phyloP scores from a whole-genome alignment of 2,113 vertebrate species.

The Pteruthius melanotis region DNA sequence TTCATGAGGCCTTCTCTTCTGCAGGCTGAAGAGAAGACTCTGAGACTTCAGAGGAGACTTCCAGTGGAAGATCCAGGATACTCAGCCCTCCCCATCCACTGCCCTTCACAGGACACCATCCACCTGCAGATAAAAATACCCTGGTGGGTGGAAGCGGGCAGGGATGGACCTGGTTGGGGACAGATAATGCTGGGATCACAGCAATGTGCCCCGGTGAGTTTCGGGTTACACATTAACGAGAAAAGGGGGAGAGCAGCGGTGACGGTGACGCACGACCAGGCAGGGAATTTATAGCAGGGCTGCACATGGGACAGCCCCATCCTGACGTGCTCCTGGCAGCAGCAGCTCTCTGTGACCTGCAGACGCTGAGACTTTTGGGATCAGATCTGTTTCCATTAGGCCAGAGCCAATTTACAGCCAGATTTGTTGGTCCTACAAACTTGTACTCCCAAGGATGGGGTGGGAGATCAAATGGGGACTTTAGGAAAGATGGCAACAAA shows the following conservation, averaged over 20 bases:
- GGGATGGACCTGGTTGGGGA: background rate
- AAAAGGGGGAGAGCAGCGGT: fast-evolving
- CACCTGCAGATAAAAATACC: background rate
- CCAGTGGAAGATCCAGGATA: background rate
- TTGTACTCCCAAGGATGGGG: background rate
- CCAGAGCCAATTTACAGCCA: background rate
- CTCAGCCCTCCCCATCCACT: background rate
- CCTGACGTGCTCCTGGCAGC: background rate
- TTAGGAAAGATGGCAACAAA: background rate
- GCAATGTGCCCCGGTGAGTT: background rate
- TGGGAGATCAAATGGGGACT: background rate
- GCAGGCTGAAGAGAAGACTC: background rate
- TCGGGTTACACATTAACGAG: background rate
- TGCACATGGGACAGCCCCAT: background rate
- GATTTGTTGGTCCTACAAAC: background rate
- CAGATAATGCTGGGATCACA: background rate
- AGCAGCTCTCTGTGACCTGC: background rate
- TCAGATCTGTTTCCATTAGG: background rate
- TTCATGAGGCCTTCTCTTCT: background rate
- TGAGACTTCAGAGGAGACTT: background rate
- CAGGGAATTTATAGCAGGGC: background rate
- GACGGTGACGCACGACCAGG: fast-evolving
- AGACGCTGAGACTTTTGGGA: background rate
- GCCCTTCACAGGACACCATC: background rate
- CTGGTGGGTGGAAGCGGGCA: background rate